These are phyloP conservation scores for Meiosimyza decipiens DNA, from an alignment of 2,888 invertebrate genomes.

Conservation along the genomic window DNA sequence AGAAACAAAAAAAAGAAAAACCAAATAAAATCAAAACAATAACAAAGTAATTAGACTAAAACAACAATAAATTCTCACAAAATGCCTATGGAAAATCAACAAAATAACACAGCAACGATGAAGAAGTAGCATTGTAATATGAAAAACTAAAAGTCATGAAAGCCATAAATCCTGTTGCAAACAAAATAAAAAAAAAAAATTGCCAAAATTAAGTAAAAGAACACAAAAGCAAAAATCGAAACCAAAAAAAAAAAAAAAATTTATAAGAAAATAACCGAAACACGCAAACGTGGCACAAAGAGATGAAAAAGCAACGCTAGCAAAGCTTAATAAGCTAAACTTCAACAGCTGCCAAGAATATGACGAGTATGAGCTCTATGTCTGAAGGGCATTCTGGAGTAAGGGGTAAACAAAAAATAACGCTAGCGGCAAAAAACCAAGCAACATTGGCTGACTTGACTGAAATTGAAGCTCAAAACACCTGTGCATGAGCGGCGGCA, in stretches of 20 bases:
- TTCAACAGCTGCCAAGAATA: no score
- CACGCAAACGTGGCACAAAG: neutral
- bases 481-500: no score
- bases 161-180: neutral
- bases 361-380: no score
- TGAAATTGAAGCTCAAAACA: no score
- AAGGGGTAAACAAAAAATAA: no score
- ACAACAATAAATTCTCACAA: slow-evolving; percentile 7
- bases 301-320: no score
- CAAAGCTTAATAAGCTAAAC: no score
- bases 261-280: neutral
- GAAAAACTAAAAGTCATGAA: slow-evolving; percentile 9
- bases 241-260: neutral
- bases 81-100: neutral
- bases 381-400: no score
- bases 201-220: neutral
- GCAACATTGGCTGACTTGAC: no score
- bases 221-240: neutral
- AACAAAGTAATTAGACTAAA: slow-evolving; percentile 8
- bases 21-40: no score
- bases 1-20: no score
- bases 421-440: no score
- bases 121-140: neutral
- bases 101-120: neutral
- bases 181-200: neutral